Evolutionary conservation across 2,888 invertebrate species (phyloP).

Genomic region (Griposia aprilina): DNA sequence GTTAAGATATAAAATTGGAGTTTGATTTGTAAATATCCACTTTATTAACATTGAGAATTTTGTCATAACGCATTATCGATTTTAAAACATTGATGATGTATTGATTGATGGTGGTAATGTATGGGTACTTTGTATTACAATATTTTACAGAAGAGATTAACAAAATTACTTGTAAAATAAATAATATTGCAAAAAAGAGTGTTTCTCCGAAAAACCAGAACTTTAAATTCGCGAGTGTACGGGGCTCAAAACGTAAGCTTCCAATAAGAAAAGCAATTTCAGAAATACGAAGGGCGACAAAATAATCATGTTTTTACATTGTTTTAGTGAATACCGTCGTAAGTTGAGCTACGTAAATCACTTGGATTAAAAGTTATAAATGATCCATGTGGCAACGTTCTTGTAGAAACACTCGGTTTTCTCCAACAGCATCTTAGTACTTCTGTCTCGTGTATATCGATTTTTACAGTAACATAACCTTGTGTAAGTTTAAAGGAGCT

Average conservation of each 20-base stretch:
- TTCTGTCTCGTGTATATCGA: background rate
- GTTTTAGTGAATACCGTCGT: constrained; percentile 24
- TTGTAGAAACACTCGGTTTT: background rate
- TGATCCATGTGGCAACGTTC: background rate
- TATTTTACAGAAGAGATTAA: background rate
- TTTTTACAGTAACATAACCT: background rate
- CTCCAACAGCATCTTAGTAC: background rate
- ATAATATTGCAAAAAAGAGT: background rate
- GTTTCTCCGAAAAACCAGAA: background rate
- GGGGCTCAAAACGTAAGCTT: constrained; percentile 42
- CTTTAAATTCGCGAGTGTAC: constrained; percentile 34
- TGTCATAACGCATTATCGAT: background rate
- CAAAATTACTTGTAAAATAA: background rate
- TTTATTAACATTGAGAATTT: background rate
- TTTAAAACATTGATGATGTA: background rate
- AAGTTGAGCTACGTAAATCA: constrained; percentile 30
- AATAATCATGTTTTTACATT: constrained; percentile 37
- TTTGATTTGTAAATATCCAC: background rate
- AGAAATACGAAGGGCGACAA: constrained; percentile 45
- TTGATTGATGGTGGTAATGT: background rate
- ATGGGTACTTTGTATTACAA: background rate
- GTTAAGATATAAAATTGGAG: background rate
- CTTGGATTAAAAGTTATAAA: constrained; percentile 35
- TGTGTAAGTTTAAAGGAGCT: background rate
- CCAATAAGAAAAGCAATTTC: constrained; percentile 58